Percentiles rank a stretch among this genome's conserved stretches.
These are phyloP conservation scores for Oscheius sp. DNA, from an alignment of 2,888 invertebrate species.

Conservation along the genomic window DNA sequence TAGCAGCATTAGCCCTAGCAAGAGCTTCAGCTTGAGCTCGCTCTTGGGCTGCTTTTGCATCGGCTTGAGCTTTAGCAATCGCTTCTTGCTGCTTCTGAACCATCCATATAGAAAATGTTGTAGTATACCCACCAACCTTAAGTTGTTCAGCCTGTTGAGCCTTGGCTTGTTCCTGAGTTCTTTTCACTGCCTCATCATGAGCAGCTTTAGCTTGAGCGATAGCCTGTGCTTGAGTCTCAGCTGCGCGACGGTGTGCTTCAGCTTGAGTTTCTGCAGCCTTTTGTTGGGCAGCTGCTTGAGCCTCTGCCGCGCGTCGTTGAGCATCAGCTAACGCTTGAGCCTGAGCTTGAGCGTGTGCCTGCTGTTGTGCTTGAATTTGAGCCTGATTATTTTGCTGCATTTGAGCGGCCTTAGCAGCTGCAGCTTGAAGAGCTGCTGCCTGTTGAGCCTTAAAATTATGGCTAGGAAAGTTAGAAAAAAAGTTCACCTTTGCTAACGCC, in stretches of 20 bases:
- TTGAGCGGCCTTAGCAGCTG: constrained; percentile 47
- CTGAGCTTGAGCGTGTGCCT: constrained; percentile 31
- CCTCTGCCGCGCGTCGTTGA: constrained; percentile 23
- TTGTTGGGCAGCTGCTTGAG: constrained; percentile 24
- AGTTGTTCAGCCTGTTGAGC: constrained; percentile 9
- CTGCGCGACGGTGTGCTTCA: constrained; percentile 27
- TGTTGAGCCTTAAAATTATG: constrained; percentile 36
- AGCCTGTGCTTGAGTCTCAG: constrained; percentile 24
- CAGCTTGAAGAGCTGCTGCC: constrained; percentile 51
- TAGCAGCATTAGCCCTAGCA: constrained; percentile 35
- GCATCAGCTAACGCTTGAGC: constrained; percentile 34
- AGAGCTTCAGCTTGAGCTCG: constrained; percentile 39
- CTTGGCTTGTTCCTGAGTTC: constrained; percentile 31
- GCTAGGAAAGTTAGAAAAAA: neutral
- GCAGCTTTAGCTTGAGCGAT: constrained; percentile 33
- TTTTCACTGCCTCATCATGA: constrained; percentile 36
- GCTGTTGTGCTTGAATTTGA: constrained; percentile 19
- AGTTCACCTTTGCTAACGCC: constrained; percentile 36
- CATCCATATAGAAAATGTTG: constrained; percentile 14
- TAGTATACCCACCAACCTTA: constrained; percentile 13
- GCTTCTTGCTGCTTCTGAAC: constrained; percentile 27
- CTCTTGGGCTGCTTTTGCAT: constrained; percentile 32
- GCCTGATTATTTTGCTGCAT: constrained; percentile 21
- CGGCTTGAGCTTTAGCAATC: constrained; percentile 22
- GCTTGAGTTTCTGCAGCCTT: constrained; percentile 18